Evolutionary conservation across 2,888 invertebrate species (phyloP).

Genomic region (Drosophila sordidula): DNA sequence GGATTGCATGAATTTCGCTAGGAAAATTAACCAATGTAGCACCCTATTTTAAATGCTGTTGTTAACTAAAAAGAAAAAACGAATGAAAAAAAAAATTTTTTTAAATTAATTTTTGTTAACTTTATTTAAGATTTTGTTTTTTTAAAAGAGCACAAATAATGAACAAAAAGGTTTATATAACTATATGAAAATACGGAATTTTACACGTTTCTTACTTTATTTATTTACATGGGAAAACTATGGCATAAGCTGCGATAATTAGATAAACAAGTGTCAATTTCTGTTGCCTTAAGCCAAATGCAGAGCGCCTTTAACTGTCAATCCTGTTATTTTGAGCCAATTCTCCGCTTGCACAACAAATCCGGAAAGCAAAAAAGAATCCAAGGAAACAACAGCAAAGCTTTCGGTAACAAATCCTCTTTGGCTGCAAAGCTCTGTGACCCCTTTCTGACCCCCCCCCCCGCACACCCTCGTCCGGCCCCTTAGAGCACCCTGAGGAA

Average conservation of each 20-base stretch:
- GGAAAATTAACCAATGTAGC: too few relatives aligned
- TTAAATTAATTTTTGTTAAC: too few relatives aligned
- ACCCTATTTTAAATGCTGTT: too few relatives aligned
- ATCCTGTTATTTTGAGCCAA: constrained; percentile 35
- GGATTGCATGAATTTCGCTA: too few relatives aligned
- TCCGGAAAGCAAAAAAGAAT: not conserved
- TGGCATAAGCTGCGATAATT: constrained; percentile 7
- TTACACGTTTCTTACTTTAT: too few relatives aligned
- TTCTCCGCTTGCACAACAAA: not conserved
- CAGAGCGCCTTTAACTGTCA: constrained; percentile 14
- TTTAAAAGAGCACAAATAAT: too few relatives aligned
- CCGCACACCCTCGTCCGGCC: not conserved
- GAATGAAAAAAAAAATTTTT: too few relatives aligned
- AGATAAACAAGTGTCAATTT: constrained; percentile 20
- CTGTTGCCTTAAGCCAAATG: not conserved
- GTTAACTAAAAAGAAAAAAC: too few relatives aligned
- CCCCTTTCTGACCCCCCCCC: not conserved
- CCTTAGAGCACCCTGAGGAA: constrained; percentile 45
- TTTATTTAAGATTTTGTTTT: too few relatives aligned
- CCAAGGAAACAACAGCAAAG: constrained; percentile 19
- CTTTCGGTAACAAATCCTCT: constrained; percentile 40
- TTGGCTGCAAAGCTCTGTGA: constrained; percentile 40
- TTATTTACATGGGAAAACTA: not conserved
- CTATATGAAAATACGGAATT: too few relatives aligned
- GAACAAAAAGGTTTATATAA: too few relatives aligned